Base-by-base conservation (phyloP, 2,113 vertebrate genomes). In the Coryphaenoides rupestris region DNA sequence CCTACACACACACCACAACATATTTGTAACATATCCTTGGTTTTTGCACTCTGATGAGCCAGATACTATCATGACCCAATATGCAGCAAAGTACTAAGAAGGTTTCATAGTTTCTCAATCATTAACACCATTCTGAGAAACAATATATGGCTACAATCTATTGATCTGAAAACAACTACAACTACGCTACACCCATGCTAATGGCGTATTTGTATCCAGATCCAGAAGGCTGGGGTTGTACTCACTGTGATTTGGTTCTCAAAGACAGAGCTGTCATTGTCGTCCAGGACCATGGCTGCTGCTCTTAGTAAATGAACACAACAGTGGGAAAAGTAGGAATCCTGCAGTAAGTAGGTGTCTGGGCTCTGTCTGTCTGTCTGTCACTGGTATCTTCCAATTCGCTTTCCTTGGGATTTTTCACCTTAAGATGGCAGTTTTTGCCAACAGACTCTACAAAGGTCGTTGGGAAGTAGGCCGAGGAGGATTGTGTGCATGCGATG, bases 261-360 rank as follows among this genome's bases (percentile, higher is more conserved):
- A 84, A 92, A 94, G 68, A 87, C 89, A 58, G 87, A 87, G 65
- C 93, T 89, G 16, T 81, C 85, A 23, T 79, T 81, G 1, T 87
- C 77, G 76, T 93, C 87, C 69, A 93, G 80, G n/a, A 93, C 92
- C 94, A 95, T 95, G 82, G 77, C 85, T 86, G 69, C 70, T 73
- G 80, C 62, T 79, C 79, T 63, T 3, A 19, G 28, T 21, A 3
- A 62, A 33, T 52, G 61, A 53, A 40, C 62, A 12, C 33, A 23
- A 65, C 2, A 28, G 23, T 19, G 47, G 21, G 46, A 19, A 45
- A 21, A 55, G 4, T 2, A 52, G 46, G 50, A 21, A n/a, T n/a
- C n/a, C 9, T 50, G 22, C 40, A 21, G 45, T 1, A 55, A 19
- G 58, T 62, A 7, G 3, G 45, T 40, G 33, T 40, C 33, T 26